A percentile compares a stretch with the other conserved stretches of the same genome.
These are phyloP conservation scores for Trachelus troglodyta DNA, from an alignment of 2,888 invertebrate genomes.

Conservation along the genomic window DNA sequence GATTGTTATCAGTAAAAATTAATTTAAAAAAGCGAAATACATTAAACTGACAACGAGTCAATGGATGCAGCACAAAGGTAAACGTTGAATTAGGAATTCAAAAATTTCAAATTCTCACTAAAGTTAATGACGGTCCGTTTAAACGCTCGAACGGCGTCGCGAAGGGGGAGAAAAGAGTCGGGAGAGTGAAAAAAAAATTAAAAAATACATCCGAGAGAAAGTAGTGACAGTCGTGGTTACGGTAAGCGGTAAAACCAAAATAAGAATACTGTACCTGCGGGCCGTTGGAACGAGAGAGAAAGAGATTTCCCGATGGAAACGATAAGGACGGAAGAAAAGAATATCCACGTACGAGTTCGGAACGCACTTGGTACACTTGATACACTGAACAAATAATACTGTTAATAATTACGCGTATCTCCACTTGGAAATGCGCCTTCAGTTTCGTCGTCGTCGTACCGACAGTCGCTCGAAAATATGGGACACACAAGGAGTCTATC, in stretches of 20 bases:
- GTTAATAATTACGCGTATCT: neutral
- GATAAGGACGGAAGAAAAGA: neutral
- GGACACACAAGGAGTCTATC: neutral
- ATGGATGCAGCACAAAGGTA: neutral
- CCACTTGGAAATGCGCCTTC: neutral
- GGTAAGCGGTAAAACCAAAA: neutral
- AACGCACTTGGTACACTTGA: neutral
- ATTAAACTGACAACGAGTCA: neutral
- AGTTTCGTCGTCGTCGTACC: neutral
- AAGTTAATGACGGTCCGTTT: neutral
- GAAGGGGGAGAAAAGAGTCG: neutral
- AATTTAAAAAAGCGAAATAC: neutral
- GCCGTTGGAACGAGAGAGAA: neutral
- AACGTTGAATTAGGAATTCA: neutral
- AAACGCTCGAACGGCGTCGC: neutral
- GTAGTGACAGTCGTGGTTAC: neutral
- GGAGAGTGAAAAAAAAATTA: neutral
- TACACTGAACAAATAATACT: neutral
- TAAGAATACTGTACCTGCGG: neutral
- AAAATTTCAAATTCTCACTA: neutral
- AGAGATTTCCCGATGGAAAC: neutral
- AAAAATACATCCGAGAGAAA: neutral
- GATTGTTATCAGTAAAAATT: neutral
- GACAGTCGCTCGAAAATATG: neutral
- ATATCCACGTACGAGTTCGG: neutral